A percentile compares a stretch with the other conserved stretches of the same genome.
phyloP scores from a whole-genome alignment of 2,888 invertebrate species.

The Volucella zonaria region DNA sequence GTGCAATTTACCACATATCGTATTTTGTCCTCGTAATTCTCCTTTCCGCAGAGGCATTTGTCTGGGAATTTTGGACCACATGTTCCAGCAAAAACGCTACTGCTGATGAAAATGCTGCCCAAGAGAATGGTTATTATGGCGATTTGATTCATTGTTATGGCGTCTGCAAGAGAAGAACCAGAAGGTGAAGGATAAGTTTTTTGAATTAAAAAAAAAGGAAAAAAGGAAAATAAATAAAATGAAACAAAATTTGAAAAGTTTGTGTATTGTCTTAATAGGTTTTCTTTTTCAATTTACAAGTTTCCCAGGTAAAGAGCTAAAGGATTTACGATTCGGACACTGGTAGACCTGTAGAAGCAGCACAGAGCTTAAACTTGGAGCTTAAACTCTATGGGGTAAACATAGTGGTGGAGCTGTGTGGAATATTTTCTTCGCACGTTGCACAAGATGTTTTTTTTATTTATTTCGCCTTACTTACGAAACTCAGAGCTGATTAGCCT shows the following conservation, averaged over 20 bases:
- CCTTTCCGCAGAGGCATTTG: conserved; percentile 84
- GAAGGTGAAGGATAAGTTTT: neutral
- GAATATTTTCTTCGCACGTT: no score
- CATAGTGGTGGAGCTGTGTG: no score
- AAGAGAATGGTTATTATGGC: conserved; percentile 35
- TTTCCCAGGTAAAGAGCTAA: no score
- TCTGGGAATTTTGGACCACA: conserved; percentile 83
- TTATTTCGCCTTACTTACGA: conserved; percentile 3
- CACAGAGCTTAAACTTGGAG: no score
- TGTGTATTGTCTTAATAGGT: neutral
- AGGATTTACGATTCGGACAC: no score
- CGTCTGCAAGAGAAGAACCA: conserved; percentile 18
- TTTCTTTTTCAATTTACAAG: no score
- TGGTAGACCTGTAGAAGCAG: no score
- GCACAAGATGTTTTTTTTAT: neutral
- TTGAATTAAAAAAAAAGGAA: neutral
- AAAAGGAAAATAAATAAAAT: neutral
- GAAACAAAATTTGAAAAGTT: neutral
- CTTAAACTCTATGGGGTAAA: no score
- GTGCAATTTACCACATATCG: conserved; percentile 89
- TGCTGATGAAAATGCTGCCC: conserved; percentile 41
- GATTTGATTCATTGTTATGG: conserved; percentile 44
- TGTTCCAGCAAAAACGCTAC: conserved; percentile 71
- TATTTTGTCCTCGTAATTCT: conserved; percentile 83
- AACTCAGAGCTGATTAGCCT: neutral